Evolutionary conservation across 2,113 vertebrate species (phyloP).

Genomic region (Nerophis ophidion): DNA sequence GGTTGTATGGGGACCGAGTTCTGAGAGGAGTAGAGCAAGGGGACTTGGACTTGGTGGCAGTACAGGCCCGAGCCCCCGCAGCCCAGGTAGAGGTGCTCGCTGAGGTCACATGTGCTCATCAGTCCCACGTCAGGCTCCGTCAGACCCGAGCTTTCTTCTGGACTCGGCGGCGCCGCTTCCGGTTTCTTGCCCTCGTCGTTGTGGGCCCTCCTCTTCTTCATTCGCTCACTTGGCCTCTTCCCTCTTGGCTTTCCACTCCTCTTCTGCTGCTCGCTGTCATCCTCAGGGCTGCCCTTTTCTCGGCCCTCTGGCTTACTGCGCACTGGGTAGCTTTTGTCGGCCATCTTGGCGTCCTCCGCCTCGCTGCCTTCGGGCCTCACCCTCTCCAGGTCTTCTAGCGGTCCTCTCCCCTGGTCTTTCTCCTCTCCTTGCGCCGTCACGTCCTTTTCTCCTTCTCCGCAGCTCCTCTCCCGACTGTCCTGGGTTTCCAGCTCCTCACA

Average conservation of each 20-base stretch:
- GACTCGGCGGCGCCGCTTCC: constrained; percentile 17
- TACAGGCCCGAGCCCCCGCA: constrained; percentile 31
- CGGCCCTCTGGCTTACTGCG: constrained; percentile 15
- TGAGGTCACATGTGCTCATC: constrained; percentile 40
- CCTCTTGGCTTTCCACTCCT: constrained; percentile 38
- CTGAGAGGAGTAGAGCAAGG: constrained; percentile 36
- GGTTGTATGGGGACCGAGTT: constrained; percentile 25
- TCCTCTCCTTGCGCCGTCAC: constrained; percentile 31
- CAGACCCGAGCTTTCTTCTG: constrained; percentile 18
- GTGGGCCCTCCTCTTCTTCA: constrained; percentile 30
- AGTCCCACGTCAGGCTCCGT: constrained; percentile 30
- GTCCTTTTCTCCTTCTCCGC: constrained; percentile 17
- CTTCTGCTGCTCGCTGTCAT: constrained; percentile 36
- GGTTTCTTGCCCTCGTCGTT: constrained; percentile 23
- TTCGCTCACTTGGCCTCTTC: constrained; percentile 36
- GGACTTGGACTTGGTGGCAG: constrained; percentile 21
- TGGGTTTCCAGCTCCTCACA: constrained; percentile 64
- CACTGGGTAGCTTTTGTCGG: constrained; percentile 7
- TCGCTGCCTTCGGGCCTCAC: constrained; percentile 24
- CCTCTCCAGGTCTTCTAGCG: constrained; percentile 21
- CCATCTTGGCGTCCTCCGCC: constrained; percentile 38
- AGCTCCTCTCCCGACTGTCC: constrained; percentile 28
- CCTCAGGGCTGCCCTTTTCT: constrained; percentile 12
- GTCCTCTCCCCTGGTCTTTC: background rate
- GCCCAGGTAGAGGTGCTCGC: constrained; percentile 41